Evolutionary conservation across 2,113 vertebrate species (phyloP).

Genomic region (Piprites chloris): DNA sequence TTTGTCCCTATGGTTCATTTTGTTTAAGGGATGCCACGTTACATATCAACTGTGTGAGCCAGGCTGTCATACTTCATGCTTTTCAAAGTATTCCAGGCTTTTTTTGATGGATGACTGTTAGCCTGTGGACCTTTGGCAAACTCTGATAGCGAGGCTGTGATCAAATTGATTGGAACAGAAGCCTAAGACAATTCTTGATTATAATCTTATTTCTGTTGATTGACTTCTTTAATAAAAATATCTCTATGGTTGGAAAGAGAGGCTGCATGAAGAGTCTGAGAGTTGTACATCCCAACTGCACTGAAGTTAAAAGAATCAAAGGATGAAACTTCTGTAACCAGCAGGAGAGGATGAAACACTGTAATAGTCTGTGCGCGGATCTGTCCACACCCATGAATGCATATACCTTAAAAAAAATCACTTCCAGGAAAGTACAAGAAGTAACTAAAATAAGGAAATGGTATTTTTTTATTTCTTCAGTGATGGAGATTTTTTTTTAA

Average conservation of each 20-base stretch:
- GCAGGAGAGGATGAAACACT: background rate
- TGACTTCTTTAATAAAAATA: background rate
- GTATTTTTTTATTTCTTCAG: background rate
- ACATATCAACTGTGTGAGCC: background rate
- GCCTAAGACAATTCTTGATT: background rate
- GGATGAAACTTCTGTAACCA: background rate
- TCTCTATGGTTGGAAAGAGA: background rate
- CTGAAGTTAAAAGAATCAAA: background rate
- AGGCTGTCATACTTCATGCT: background rate
- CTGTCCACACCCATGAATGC: accelerated
- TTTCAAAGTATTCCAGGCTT: background rate
- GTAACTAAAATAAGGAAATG: background rate
- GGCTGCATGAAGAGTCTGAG: background rate
- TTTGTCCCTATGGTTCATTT: background rate
- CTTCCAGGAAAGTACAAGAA: background rate
- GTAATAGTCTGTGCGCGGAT: background rate
- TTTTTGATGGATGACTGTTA: background rate
- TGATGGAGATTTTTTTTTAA: no score
- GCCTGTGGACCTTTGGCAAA: background rate
- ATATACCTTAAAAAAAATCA: background rate
- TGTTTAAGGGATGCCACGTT: background rate
- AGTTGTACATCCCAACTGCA: background rate
- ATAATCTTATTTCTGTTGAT: background rate
- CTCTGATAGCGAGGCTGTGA: background rate
- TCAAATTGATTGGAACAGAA: background rate